Percentiles rank a stretch among this genome's conserved stretches.
These are phyloP conservation scores for Aricia artaxerxes DNA, from an alignment of 2,888 invertebrate genomes.

Conservation along the genomic window DNA sequence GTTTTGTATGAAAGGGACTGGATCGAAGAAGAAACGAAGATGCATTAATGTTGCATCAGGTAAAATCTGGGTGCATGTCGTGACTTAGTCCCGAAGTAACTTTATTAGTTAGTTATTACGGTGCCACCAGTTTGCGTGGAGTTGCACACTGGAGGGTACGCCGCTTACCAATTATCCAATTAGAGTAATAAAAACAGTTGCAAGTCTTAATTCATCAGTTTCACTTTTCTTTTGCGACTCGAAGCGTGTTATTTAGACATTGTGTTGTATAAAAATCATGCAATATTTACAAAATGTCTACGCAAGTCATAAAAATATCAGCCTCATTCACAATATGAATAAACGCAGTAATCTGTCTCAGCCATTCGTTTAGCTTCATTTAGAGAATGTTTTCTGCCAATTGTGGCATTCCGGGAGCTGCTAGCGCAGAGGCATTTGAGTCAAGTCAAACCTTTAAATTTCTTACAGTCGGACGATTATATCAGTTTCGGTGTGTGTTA, in stretches of 20 bases:
- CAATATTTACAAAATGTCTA: slow-evolving; percentile 20
- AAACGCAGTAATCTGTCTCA: neutral
- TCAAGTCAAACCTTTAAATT: neutral
- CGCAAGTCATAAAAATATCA: slow-evolving; percentile 34
- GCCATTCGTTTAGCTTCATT: slow-evolving; percentile 8
- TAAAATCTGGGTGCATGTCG: too few relatives aligned
- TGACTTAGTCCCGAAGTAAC: neutral
- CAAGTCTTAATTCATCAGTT: neutral
- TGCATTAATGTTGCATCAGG: too few relatives aligned
- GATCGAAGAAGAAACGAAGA: too few relatives aligned
- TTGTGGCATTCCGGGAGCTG: neutral
- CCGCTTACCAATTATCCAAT: neutral
- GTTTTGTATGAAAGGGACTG: too few relatives aligned
- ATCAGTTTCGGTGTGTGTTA: neutral
- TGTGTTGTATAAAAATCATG: slow-evolving; percentile 20
- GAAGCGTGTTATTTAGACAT: slow-evolving; percentile 9
- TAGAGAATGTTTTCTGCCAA: neutral
- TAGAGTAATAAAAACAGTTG: neutral
- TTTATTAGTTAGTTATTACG: neutral
- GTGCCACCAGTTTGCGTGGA: neutral
- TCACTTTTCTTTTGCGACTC: neutral
- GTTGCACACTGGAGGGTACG: neutral
- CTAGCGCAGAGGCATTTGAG: neutral
- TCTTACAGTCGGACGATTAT: neutral
- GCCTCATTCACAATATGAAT: neutral